Evolutionary conservation across 2,113 vertebrate species (phyloP).

Genomic region (Verasper variegatus): DNA sequence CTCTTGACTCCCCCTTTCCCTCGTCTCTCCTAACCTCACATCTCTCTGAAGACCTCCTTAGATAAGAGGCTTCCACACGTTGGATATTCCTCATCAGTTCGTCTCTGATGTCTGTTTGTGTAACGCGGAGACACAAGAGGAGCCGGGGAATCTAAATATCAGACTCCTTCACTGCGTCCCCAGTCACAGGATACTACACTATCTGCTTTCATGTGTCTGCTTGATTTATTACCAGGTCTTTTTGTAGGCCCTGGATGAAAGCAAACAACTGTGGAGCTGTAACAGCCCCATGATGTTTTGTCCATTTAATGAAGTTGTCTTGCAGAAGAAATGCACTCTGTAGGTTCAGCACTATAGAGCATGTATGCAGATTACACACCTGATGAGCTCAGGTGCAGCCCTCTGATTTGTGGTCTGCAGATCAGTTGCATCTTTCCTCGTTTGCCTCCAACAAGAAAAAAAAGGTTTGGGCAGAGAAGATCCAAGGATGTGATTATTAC

Average conservation of each 20-base stretch:
- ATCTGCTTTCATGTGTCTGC: conserved; percentile 75
- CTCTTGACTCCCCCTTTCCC: conserved; percentile 28
- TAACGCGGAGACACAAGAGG: conserved; percentile 55
- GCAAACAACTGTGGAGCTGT: conserved; percentile 66
- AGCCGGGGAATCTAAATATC: conserved; percentile 75
- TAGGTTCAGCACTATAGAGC: conserved; percentile 6
- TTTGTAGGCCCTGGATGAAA: conserved; percentile 63
- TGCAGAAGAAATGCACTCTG: conserved; percentile 24
- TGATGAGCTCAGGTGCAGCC: background rate
- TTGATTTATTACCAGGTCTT: conserved; percentile 76
- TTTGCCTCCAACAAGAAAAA: too few relatives aligned
- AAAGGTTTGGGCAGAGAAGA: background rate
- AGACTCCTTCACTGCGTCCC: conserved; percentile 59
- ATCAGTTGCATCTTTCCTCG: too few relatives aligned
- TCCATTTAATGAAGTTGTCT: conserved; percentile 73
- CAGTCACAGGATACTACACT: conserved; percentile 69
- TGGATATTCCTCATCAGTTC: conserved; percentile 66
- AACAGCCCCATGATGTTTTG: conserved; percentile 57
- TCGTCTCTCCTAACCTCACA: conserved; percentile 35
- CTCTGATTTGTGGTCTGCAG: background rate
- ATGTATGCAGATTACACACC: conserved; percentile 21
- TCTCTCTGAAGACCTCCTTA: conserved; percentile 55
- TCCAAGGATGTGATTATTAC: background rate
- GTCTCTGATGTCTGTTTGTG: conserved; percentile 69
- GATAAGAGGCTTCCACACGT: conserved; percentile 62